Conservation (phyloP, 2,888 invertebrate genomes). For the Epinotia demarniana region DNA sequence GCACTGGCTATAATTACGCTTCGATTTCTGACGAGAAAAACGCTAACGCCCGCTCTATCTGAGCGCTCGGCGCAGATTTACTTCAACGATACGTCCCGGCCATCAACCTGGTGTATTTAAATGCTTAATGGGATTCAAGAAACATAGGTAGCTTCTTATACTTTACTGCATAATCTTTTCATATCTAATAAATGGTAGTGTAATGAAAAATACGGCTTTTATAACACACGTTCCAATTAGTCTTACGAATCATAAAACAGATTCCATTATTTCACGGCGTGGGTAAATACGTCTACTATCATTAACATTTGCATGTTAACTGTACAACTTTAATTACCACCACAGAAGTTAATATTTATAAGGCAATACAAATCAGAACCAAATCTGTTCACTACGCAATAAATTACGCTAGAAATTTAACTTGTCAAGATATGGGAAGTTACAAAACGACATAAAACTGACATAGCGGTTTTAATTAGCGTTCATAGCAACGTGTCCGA, state of each 20-base stretch:
- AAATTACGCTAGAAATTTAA: slow-evolving; percentile 66
- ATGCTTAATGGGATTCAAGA: slow-evolving; percentile 33
- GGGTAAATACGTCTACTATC: slow-evolving; percentile 33
- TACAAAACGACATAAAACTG: slow-evolving; percentile 72
- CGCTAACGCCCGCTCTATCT: slow-evolving; percentile 62
- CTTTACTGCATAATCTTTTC: slow-evolving; percentile 14
- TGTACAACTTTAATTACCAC: slow-evolving; percentile 42
- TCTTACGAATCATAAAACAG: slow-evolving; percentile 20
- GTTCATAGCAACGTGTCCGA: slow-evolving; percentile 73
- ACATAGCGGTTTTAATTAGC: slow-evolving; percentile 79
- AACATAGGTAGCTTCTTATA: slow-evolving; percentile 15
- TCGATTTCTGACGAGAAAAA: slow-evolving; percentile 81
- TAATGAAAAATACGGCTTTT: neutral
- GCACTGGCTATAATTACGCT: slow-evolving; percentile 79
- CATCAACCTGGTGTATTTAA: slow-evolving; percentile 44
- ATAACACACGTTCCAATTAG: slow-evolving; percentile 6
- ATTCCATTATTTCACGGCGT: slow-evolving; percentile 29
- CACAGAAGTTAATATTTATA: slow-evolving; percentile 31
- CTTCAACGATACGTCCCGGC: slow-evolving; percentile 55
- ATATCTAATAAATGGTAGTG: slow-evolving; percentile 18
- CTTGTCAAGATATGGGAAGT: slow-evolving; percentile 65
- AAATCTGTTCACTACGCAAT: slow-evolving; percentile 49
- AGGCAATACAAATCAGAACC: slow-evolving; percentile 39
- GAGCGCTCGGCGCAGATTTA: slow-evolving; percentile 61
- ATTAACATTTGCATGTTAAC: slow-evolving; percentile 44